Evolutionary conservation across 2,888 invertebrate genomes (phyloP).

Genomic region (Lumbricus terrestris): DNA sequence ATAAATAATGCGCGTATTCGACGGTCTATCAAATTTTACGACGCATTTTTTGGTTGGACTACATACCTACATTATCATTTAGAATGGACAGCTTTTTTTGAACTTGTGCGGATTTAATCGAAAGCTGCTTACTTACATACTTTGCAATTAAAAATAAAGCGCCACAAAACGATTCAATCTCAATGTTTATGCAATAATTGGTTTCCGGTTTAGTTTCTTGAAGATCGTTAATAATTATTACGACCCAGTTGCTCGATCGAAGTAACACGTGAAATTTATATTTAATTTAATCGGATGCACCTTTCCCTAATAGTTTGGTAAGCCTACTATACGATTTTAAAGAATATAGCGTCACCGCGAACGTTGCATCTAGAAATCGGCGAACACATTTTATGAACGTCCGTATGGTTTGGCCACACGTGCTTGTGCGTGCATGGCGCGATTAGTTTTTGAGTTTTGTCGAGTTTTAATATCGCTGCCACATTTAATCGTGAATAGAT

Average conservation of each 20-base stretch:
- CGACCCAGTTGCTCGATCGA: not conserved
- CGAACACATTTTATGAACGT: not conserved
- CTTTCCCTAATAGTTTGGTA: not conserved
- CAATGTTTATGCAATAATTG: not conserved
- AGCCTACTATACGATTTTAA: not conserved
- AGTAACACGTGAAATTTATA: not conserved
- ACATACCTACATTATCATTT: too few species aligned
- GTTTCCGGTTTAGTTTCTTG: not conserved
- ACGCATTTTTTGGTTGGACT: too few species aligned
- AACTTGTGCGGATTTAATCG: not conserved
- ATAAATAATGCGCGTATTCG: too few species aligned
- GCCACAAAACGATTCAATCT: not conserved
- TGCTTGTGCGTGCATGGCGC: not conserved
- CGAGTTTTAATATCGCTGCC: not conserved
- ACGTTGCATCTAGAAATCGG: not conserved
- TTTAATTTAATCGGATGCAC: not conserved
- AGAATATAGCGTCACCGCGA: not conserved
- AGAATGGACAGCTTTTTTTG: too few species aligned
- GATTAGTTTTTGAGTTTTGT: too few species aligned
- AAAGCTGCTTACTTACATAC: not conserved
- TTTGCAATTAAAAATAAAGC: not conserved
- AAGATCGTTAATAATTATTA: not conserved
- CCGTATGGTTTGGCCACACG: not conserved
- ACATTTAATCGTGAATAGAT: not conserved
- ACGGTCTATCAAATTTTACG: too few species aligned